These are phyloP conservation scores for Mesorhabditis spiculigera DNA, from an alignment of 2,888 invertebrate genomes.

Conservation along the genomic window DNA sequence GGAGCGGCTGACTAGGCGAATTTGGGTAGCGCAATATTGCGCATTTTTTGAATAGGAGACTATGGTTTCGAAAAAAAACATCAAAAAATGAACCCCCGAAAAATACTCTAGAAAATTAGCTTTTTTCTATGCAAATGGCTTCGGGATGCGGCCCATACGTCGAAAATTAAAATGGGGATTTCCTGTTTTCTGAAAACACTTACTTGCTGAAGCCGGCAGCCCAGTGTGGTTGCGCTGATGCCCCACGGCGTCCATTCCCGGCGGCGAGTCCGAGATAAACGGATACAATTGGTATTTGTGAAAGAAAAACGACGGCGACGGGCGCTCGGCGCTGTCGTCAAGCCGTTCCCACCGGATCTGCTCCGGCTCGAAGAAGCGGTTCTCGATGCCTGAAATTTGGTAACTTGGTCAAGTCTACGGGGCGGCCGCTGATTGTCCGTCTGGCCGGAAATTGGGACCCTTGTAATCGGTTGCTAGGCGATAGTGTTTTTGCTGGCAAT, in stretches of 20 bases:
- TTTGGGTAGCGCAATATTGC: too few relatives aligned
- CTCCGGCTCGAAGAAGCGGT: background rate
- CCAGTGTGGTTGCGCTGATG: background rate
- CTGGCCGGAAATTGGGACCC: too few relatives aligned
- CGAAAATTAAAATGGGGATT: too few relatives aligned
- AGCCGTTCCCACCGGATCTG: conserved; percentile 5
- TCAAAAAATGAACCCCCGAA: too few relatives aligned
- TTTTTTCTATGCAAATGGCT: too few relatives aligned
- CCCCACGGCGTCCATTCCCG: background rate
- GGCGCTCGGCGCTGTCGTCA: background rate
- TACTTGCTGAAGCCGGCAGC: background rate
- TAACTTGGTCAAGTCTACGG: background rate
- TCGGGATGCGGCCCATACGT: too few relatives aligned
- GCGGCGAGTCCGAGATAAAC: conserved; percentile 8
- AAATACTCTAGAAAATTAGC: too few relatives aligned
- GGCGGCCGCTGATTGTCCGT: background rate
- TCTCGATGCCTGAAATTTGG: background rate
- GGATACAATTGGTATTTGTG: conserved; percentile 12
- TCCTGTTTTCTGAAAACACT: background rate
- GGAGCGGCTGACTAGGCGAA: too few relatives aligned
- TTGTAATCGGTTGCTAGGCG: too few relatives aligned
- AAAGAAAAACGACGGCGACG: conserved; percentile 9
- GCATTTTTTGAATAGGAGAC: too few relatives aligned
- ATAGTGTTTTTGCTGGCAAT: too few relatives aligned
- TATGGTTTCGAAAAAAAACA: too few relatives aligned